phyloP scores from a whole-genome alignment of 2,113 vertebrate species.

The Butorides virescens region DNA sequence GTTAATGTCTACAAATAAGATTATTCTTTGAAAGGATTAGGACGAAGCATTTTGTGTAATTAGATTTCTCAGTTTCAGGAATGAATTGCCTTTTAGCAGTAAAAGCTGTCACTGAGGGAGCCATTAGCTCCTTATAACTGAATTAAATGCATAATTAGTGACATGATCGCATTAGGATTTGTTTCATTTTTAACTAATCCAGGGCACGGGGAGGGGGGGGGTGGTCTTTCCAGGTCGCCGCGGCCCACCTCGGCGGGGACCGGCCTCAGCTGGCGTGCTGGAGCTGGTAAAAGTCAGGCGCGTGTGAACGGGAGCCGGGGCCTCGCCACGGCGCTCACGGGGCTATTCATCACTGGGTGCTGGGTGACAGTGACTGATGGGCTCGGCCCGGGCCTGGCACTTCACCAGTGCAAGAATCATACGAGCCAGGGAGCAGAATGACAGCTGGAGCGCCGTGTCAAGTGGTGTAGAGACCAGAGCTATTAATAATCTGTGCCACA shows the following conservation, averaged over 20 bases:
- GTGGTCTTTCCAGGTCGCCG: constrained; percentile 72
- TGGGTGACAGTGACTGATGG: constrained; percentile 99
- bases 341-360: constrained; percentile 94
- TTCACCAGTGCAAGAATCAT: constrained; percentile 93
- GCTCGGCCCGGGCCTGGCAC: constrained; percentile 87
- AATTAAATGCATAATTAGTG: constrained; percentile 99
- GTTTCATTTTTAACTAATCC: constrained; percentile 85
- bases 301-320: constrained; percentile 78
- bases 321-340: constrained; percentile 72
- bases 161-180: constrained; percentile 92
- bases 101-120: constrained; percentile 92
- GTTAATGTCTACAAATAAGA: constrained; percentile 99
- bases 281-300: constrained; percentile 80
- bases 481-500: constrained; percentile 99
- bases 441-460: constrained; percentile 99
- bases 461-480: constrained; percentile 95
- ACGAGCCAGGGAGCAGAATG: constrained; percentile 88
- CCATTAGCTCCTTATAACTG: constrained; percentile 98
- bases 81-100: constrained; percentile 97
- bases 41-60: constrained; percentile 96
- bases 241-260: constrained; percentile 56
- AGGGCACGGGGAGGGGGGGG: constrained; percentile 24
- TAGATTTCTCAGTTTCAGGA: constrained; percentile 94
- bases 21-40: constrained; percentile 96
- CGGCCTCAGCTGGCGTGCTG: constrained; percentile 83